phyloP scores from a whole-genome alignment of 2,797 vertebrate species.

The Graptemys geographica region DNA sequence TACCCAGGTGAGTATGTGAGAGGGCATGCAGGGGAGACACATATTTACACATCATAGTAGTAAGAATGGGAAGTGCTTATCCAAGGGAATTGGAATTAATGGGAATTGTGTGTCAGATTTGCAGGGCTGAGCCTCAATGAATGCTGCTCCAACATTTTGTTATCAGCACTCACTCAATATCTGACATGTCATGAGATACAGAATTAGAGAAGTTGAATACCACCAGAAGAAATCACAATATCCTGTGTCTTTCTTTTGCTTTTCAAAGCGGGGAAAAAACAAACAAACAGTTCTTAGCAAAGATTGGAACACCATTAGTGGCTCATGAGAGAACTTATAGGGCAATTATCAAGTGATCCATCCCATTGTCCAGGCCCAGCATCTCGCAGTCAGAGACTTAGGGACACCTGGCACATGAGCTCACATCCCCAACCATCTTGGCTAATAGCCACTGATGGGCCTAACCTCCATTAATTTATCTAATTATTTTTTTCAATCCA shows the following conservation, averaged over 20 bases:
- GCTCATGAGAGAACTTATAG: background rate
- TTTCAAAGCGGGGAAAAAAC: background rate
- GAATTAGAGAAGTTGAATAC: background rate
- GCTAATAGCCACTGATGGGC: too few species aligned
- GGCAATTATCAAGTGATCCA: too few species aligned
- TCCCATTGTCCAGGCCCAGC: too few species aligned
- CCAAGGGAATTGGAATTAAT: background rate
- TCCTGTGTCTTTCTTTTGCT: background rate
- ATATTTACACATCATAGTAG: background rate
- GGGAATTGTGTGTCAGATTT: background rate
- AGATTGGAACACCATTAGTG: rapidly evolving
- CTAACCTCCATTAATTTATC: too few species aligned
- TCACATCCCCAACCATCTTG: too few species aligned
- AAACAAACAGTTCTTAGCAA: background rate
- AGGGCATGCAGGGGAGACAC: background rate
- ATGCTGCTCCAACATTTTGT: background rate
- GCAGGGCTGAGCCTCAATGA: background rate
- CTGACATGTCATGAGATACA: background rate
- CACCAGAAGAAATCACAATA: background rate
- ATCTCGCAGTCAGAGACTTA: too few species aligned
- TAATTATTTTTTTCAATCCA: too few species aligned
- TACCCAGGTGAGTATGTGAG: background rate
- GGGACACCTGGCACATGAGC: too few species aligned
- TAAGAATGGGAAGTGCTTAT: background rate
- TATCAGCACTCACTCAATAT: background rate